Evolutionary conservation across 2,797 vertebrate species (phyloP), one percentile per base, ranked within the genome.

Genomic region (Agapornis canus): DNA sequence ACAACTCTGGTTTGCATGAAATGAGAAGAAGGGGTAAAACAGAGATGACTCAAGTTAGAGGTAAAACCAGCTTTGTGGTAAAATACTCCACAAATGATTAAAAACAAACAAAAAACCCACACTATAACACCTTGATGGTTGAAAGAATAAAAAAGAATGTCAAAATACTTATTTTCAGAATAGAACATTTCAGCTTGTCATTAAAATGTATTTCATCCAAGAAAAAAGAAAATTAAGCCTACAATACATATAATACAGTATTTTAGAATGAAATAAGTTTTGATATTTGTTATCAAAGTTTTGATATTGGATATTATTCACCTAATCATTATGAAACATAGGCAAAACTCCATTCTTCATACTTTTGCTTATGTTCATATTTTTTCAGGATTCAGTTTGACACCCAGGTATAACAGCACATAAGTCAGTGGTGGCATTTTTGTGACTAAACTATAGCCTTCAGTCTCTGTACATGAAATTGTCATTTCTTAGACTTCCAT

Each of bases 51-150:
- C 19, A 73, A 77, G 11, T 52, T 3, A 39, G 32, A 64, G 7
- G 18, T 0, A 51, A 35, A 52, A 63, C 1, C 13, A 57, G 10
- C 19, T 60, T 71, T 35, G 7, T 37, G 37, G 6, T 15, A 71
- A 91, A 90, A 77, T 7, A 31, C 2, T 37, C 16, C 0, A 0
- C 0, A 3, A 88, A 43, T 27, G 0, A 43, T 3, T 60, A 65
- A 82, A 86, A 37, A 10, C 22, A 64, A 11, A 29, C 11, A 61
- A 64, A 47, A n/a, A 5, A 0, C 6, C 52, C 17, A 32, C 66
- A 48, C 7, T 14, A 39, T n/a, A 57, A 8, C 3, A 48, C 1
- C 3, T 21, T 6, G 2, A 13, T 1, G 7, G 7, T 0, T 21
- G 27, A 77, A 71, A 45, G 6, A 75, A 47, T 26, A 54, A 26